These are phyloP conservation scores for Campylomormyrus tamandua DNA, from an alignment of 2,113 vertebrate species.

Conservation along the genomic window DNA sequence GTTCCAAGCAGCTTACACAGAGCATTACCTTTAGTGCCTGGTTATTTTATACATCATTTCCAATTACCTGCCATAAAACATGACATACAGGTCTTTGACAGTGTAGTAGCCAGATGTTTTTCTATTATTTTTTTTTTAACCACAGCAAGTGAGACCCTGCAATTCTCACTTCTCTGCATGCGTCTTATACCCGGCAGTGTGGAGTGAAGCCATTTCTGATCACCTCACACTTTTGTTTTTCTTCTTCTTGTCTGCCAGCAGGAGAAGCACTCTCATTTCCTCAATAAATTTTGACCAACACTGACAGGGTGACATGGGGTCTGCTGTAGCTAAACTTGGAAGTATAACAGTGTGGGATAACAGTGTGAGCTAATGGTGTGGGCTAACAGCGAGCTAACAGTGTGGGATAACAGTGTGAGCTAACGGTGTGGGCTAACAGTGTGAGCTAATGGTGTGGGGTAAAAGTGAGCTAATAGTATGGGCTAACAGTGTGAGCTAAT, in stretches of 20 bases:
- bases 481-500: background rate
- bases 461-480: background rate
- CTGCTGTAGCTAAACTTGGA: background rate
- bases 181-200: background rate
- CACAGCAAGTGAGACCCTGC: background rate
- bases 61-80: background rate
- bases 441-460: background rate
- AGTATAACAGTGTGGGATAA: background rate
- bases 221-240: background rate
- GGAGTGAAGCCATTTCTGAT: background rate
- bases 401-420: background rate
- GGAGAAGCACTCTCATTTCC: background rate
- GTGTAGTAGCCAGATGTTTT: background rate
- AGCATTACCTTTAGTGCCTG: background rate
- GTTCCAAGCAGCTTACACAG: background rate
- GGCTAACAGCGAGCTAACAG: background rate
- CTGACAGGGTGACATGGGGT: constrained; percentile 1
- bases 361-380: background rate
- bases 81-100: background rate
- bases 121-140: background rate
- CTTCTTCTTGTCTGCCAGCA: background rate
- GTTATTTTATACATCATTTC: background rate
- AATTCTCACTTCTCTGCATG: background rate
- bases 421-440: background rate
- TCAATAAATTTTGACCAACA: background rate